Base-by-base conservation (phyloP, 2,888 invertebrate genomes). In the Nemapogon koenigi region DNA sequence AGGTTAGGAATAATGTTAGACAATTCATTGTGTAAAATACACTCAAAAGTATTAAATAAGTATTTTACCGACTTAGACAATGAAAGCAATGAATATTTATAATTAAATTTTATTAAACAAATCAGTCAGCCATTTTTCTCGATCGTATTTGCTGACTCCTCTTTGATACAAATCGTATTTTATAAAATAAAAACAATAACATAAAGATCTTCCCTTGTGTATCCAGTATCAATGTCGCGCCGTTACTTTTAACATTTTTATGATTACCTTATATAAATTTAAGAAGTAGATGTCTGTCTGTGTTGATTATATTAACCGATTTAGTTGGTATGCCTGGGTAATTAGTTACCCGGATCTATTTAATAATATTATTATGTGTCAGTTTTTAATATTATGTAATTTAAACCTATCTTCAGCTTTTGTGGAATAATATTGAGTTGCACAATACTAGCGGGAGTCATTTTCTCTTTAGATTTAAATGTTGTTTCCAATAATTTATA, bases 111-210 rank as follows among this genome's bases (percentile, higher is more conserved):
- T 19, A 28, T 28, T 28, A 28, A n/a, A 11, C 11, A 28, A 28
- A 28, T n/a, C 11, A 54, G 72, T 72, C 71, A 66, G 71, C 71
- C 63, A 60, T 59, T 65, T 61, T 67, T 61, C 65, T 64, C 55
- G 64, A 64, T 68, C 60, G 56, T 60, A 60, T 65, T 67, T 62
- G 73, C 71, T 71, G 75, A 67, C 72, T 59, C 52, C 67, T 64
- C 62, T 78, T 78, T 76, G 76, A 76, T 76, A 76, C 72, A 69
- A 65, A 64, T 67, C 68, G 69, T 75, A 73, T 78, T 78, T 78
- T 78, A 68, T 73, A 73, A 71, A 72, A 35, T 30, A 38, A 41
- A 41, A 41, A 41, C 30, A 37, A 59, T 57, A 22, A 32, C 11
- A 16, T 19, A 35, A 19, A 13, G 19, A 25, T 35, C 25, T 35